These are phyloP conservation scores for Spodoptera litura DNA, from an alignment of 1,140 invertebrate species.

Conservation along the genomic window DNA sequence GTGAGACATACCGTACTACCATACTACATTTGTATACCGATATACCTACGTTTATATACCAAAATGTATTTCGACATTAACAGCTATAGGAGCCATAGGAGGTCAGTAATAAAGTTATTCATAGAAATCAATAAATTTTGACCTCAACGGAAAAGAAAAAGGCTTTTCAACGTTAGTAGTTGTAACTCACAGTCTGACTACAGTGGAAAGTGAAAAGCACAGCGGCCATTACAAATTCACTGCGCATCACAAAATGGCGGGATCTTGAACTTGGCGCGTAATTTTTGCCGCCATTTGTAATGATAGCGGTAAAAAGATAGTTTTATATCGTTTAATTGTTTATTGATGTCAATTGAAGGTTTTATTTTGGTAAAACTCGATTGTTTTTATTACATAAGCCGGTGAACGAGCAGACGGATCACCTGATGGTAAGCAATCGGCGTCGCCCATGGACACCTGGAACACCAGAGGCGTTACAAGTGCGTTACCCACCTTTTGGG, in stretches of 20 bases:
- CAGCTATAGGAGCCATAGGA: background rate
- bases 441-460: too few relatives aligned
- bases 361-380: background rate
- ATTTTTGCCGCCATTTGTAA: slow-evolving; percentile 5
- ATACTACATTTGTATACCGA: too few relatives aligned
- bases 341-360: too few relatives aligned
- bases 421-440: too few relatives aligned
- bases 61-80: too few relatives aligned
- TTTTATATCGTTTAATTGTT: background rate
- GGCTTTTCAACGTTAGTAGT: background rate
- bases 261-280: slow-evolving; percentile 31
- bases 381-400: background rate
- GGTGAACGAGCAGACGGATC: too few relatives aligned
- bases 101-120: background rate
- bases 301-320: background rate
- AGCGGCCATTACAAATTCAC: slow-evolving; percentile 18
- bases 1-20: too few relatives aligned
- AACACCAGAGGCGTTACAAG: too few relatives aligned
- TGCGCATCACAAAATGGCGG: slow-evolving; percentile 12
- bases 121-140: background rate
- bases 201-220: slow-evolving; percentile 30
- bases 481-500: too few relatives aligned
- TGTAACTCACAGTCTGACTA: background rate
- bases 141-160: slow-evolving; percentile 15
- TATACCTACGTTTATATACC: too few relatives aligned